Evolutionary conservation across 2,888 invertebrate genomes (phyloP).

Genomic region (Sminthurinus aureus): DNA sequence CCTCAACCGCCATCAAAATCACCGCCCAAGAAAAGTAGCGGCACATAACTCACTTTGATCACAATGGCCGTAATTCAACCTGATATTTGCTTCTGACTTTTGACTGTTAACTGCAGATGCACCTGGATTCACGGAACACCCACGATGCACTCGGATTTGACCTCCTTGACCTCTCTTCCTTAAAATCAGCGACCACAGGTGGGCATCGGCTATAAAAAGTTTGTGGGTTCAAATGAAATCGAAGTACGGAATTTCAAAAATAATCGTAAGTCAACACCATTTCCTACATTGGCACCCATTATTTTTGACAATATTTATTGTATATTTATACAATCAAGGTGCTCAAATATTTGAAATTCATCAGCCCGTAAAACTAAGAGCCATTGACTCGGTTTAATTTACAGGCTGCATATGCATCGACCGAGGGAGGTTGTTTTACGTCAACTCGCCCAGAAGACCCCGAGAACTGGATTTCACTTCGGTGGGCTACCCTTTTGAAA

Average conservation of each 20-base stretch:
- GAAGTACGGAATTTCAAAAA: slow-evolving; percentile 57
- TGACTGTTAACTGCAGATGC: no score
- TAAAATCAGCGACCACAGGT: slow-evolving; percentile 71
- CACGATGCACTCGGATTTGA: slow-evolving; percentile 74
- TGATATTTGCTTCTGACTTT: no score
- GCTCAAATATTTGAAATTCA: neutral
- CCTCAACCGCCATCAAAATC: no score
- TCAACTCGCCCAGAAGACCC: slow-evolving; percentile 65
- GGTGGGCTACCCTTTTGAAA: slow-evolving; percentile 67
- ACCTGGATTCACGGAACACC: slow-evolving; percentile 79
- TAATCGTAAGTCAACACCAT: slow-evolving; percentile 46
- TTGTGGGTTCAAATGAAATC: slow-evolving; percentile 62
- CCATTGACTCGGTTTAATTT: neutral
- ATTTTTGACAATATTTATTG: no score
- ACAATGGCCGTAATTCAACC: no score
- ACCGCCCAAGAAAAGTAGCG: no score
- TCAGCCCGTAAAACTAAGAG: no score
- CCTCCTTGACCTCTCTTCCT: slow-evolving; percentile 64
- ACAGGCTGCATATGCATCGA: slow-evolving; percentile 69
- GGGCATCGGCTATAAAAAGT: slow-evolving; percentile 75
- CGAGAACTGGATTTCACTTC: slow-evolving; percentile 66
- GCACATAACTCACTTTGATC: no score
- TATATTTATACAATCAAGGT: no score
- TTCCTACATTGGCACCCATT: no score
- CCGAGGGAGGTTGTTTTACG: slow-evolving; percentile 69